Conservation (phyloP, 2,888 invertebrate species). For the Mechanitis messenoides region DNA sequence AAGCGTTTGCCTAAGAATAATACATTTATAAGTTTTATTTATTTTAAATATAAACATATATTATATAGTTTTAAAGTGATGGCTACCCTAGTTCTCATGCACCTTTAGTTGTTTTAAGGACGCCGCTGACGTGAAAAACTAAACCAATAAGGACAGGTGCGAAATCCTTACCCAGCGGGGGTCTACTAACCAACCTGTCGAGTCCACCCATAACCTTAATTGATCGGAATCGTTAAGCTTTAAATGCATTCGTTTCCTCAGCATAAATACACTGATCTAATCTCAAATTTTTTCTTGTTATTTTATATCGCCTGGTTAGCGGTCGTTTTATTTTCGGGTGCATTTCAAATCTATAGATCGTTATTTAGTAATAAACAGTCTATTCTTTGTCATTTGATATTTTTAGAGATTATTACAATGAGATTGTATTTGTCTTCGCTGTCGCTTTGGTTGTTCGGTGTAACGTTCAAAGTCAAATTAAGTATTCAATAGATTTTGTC, state of each 20-base stretch:
- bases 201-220: conserved; percentile 73
- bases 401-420: conserved; percentile 53
- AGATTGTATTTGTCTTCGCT: conserved; percentile 59
- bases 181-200: conserved; percentile 56
- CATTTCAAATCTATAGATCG: conserved; percentile 59
- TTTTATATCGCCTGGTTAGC: conserved; percentile 58
- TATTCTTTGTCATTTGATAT: conserved; percentile 74
- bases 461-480: conserved; percentile 55
- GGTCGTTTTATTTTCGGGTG: conserved; percentile 74
- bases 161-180: conserved; percentile 69
- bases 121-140: conserved; percentile 59
- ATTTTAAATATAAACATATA: too few species aligned
- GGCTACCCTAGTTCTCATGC: conserved; percentile 46
- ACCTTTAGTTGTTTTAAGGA: conserved; percentile 62
- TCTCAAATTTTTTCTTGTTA: conserved; percentile 65
- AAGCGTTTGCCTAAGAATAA: too few species aligned
- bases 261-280: conserved; percentile 72
- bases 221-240: conserved; percentile 75
- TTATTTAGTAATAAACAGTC: conserved; percentile 73
- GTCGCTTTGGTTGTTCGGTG: conserved; percentile 52
- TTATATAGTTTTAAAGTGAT: conserved; percentile 25
- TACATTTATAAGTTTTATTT: too few species aligned
- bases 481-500: not conserved
- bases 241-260: conserved; percentile 67
- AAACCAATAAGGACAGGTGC: conserved; percentile 42